These are phyloP conservation scores for Dinocampus coccinellae DNA, from an alignment of 2,888 invertebrate genomes.

Conservation along the genomic window DNA sequence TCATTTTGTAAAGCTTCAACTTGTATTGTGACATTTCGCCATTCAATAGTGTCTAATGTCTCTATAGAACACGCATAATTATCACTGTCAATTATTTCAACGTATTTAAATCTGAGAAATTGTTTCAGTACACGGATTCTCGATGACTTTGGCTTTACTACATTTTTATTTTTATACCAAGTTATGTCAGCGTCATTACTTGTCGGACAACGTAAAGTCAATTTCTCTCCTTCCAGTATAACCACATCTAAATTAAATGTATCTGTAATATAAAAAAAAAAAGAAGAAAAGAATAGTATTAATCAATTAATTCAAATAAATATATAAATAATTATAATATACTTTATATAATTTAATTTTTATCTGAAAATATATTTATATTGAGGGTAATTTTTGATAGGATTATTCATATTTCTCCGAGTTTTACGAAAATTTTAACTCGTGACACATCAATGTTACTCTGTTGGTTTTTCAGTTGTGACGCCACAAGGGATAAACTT, in stretches of 20 bases:
- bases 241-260: constrained; percentile 51
- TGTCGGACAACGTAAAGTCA: constrained; percentile 57
- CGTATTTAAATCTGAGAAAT: constrained; percentile 55
- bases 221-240: constrained; percentile 55
- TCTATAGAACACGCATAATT: constrained; percentile 57
- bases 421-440: constrained; percentile 7
- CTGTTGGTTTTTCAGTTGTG: constrained; percentile 20
- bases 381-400: neutral
- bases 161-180: constrained; percentile 61
- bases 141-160: constrained; percentile 44
- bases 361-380: neutral
- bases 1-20: constrained; percentile 58
- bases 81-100: constrained; percentile 57
- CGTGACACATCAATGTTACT: neutral
- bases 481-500: constrained; percentile 29
- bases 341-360: neutral
- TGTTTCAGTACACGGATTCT: constrained; percentile 56
- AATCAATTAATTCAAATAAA: neutral
- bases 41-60: constrained; percentile 47
- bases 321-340: neutral
- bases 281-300: neutral
- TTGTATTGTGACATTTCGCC: constrained; percentile 58
- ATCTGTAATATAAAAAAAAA: constrained; percentile 48
- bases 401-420: neutral
- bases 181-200: constrained; percentile 46